Base-by-base conservation (phyloP, 2,888 invertebrate genomes). In the Macrosiphum euphorbiae region DNA sequence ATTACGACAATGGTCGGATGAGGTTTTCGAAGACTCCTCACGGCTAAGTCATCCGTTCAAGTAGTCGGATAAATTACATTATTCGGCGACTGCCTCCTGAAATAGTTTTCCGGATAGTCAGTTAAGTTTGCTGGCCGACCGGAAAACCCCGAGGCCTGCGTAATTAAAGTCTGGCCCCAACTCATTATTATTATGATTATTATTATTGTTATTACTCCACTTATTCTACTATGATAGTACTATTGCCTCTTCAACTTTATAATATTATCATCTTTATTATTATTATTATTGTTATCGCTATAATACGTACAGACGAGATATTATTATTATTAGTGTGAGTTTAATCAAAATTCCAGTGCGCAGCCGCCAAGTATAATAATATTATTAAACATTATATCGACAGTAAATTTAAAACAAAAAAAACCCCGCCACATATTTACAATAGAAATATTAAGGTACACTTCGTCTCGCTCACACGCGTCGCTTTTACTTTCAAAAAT, bases 141-240 rank as follows among this genome's bases (percentile, higher is more conserved):
- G 92, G 88, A 88, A 88, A 92, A 88, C 87, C 55, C 26, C 52
- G 10, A 1, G 41, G 28, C 67, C 10, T 47, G 13, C 61, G 61
- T 87, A 88, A 67, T 92, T 92, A 78, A 88, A 92, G 88, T 87
- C 35, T 87, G 8, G 50, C 13, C 67, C 61, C 67, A 58, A n/a
- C 86, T 86, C 26, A n/a, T 90, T 78, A 78, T 35, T 52, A 84
- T 91, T 84, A 85, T 91, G 7, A 84, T 91, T 41, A 41, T 84
- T n/a, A 52, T 41, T 41, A 84, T 84, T 28, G 52, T 52, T 50
- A 50, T 87, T 87, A 28, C 50, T 47, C 3, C 20, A n/a, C 28
- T 52, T 10, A 4, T 10, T 35, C 20, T 67, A 52, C 41, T 35
- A 55, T 55, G 20, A 44, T 44, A 44, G 20, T 55, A 8, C 35